These are phyloP conservation scores for Cepaea hortensis DNA, from an alignment of 2,888 invertebrate species.

Conservation along the genomic window DNA sequence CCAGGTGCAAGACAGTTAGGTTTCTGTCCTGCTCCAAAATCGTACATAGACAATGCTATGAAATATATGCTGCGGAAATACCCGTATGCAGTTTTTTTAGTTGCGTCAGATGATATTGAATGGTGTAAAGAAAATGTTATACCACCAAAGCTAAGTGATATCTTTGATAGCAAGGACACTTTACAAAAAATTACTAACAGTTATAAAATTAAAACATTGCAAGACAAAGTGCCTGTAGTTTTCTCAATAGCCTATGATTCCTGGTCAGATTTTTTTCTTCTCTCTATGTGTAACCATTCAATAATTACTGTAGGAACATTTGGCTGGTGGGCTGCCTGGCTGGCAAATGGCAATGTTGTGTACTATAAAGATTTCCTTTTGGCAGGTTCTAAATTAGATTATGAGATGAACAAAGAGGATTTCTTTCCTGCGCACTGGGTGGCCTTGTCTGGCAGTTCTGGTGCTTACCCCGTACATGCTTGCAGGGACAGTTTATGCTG, in stretches of 20 bases:
- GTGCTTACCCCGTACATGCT: background rate
- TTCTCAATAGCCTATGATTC: background rate
- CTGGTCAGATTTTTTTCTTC: constrained; percentile 36
- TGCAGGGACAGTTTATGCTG: background rate
- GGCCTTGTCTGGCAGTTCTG: constrained; percentile 20
- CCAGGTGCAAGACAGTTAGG: constrained; percentile 37
- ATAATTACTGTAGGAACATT: constrained; percentile 45
- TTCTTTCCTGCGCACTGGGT: constrained; percentile 44
- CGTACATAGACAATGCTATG: constrained; percentile 42
- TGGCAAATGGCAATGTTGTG: constrained; percentile 47
- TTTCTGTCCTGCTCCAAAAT: constrained; percentile 36
- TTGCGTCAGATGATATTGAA: constrained; percentile 41
- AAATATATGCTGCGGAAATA: constrained; percentile 39
- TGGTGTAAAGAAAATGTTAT: constrained; percentile 42
- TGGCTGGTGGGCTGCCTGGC: constrained; percentile 48
- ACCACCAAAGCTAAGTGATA: constrained; percentile 2
- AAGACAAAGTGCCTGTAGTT: constrained; percentile 16
- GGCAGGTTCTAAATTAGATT: constrained; percentile 30
- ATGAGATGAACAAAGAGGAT: constrained; percentile 41
- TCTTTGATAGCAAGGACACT: background rate
- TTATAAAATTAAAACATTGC: background rate
- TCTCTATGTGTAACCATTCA: constrained; percentile 42
- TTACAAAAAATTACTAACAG: background rate
- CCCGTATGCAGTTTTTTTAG: constrained; percentile 37
- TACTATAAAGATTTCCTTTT: constrained; percentile 37